These are phyloP conservation scores for Teleogryllus occipitalis DNA, from an alignment of 1,140 invertebrate genomes.

Conservation along the genomic window DNA sequence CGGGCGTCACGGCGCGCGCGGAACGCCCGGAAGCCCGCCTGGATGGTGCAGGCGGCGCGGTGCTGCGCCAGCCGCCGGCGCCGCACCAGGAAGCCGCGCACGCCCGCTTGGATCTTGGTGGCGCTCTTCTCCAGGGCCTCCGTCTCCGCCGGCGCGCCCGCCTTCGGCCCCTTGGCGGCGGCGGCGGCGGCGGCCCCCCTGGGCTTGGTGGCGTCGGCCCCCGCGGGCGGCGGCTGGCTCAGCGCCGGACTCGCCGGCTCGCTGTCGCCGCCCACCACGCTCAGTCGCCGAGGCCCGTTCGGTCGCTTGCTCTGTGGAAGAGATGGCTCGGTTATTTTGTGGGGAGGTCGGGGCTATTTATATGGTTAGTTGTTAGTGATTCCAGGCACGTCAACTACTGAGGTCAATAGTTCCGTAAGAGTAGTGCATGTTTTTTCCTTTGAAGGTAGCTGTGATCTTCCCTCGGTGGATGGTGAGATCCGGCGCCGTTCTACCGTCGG, in stretches of 20 bases:
- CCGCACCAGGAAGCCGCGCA: conserved; percentile 58
- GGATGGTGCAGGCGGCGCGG: conserved; percentile 49
- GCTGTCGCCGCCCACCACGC: background rate
- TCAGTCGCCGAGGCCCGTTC: conserved; percentile 1
- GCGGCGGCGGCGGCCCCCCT: conserved; percentile 19
- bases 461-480: too few relatives aligned
- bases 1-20: conserved; percentile 24
- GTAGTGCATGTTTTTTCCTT: too few relatives aligned
- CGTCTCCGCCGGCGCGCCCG: background rate
- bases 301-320: too few relatives aligned
- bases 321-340: too few relatives aligned
- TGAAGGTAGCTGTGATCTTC: too few relatives aligned
- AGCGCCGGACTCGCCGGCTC: background rate
- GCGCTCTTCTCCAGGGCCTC: conserved; percentile 51
- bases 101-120: conserved; percentile 65
- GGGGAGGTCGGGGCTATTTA: too few relatives aligned
- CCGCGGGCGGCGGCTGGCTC: background rate
- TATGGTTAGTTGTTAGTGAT: too few relatives aligned
- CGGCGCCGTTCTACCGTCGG: too few relatives aligned
- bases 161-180: background rate
- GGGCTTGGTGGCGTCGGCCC: background rate
- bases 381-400: too few relatives aligned
- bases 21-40: conserved; percentile 51
- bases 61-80: conserved; percentile 47
- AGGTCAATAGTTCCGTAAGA: too few relatives aligned